A percentile compares a stretch with the other conserved stretches of the same genome.
Evolutionary conservation across 2,888 invertebrate species (phyloP).

Genomic region (Julus scanicus): DNA sequence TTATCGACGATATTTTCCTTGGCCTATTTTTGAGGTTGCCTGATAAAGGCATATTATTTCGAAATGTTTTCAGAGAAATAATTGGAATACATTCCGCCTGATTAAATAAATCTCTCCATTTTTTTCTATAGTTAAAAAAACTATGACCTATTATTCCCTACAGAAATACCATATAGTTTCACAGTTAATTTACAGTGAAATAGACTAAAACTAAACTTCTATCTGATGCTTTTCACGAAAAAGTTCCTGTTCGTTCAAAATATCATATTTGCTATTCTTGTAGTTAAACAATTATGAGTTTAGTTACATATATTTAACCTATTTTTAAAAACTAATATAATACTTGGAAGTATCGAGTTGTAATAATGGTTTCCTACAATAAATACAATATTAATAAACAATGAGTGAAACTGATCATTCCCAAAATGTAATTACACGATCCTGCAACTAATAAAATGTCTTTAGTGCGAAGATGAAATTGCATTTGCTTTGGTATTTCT

Average conservation of each 20-base stretch:
- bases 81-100: not conserved
- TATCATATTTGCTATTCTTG: too few species aligned
- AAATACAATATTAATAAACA: not conserved
- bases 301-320: too few species aligned
- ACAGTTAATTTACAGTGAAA: too few species aligned
- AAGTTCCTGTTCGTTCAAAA: too few species aligned
- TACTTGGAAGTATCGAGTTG: too few species aligned
- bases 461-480: not conserved
- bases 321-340: too few species aligned
- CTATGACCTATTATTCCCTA: not conserved
- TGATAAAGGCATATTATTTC: not conserved
- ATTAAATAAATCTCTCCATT: not conserved
- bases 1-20: not conserved
- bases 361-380: too few species aligned
- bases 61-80: not conserved
- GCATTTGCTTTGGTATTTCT: slow-evolving; percentile 6
- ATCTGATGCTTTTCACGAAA: too few species aligned
- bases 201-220: too few species aligned
- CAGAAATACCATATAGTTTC: not conserved
- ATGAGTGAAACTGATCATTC: not conserved
- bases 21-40: not conserved
- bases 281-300: too few species aligned
- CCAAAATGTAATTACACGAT: not conserved
- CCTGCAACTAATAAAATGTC: not conserved
- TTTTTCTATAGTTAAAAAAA: not conserved